These are phyloP conservation scores for Pollenia angustigena DNA, from an alignment of 2,888 invertebrate species.

Conservation along the genomic window DNA sequence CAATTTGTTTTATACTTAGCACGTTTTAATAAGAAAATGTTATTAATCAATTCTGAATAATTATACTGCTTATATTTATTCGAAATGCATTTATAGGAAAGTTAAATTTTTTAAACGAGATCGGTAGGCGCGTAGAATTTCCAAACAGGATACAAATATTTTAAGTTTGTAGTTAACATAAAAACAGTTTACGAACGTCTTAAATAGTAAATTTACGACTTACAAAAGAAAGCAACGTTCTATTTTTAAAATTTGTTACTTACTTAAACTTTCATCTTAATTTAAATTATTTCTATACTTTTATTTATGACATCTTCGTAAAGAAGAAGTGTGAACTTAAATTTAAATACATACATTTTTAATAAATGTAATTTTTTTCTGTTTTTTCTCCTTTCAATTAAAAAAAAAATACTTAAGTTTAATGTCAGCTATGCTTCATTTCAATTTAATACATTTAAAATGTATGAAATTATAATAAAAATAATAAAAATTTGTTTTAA, in stretches of 20 bases:
- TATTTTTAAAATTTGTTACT: not conserved
- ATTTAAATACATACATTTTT: constrained; percentile 12
- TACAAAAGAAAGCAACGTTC: not conserved
- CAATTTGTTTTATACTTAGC: too few species aligned
- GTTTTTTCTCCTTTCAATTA: not conserved
- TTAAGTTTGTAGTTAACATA: too few species aligned
- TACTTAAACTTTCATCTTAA: not conserved
- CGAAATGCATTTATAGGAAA: too few species aligned
- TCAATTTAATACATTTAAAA: constrained; percentile 57
- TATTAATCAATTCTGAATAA: too few species aligned
- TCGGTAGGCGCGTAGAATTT: not conserved
- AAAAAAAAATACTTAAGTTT: constrained; percentile 27
- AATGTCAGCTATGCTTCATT: constrained; percentile 57
- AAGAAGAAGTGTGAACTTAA: constrained; percentile 42
- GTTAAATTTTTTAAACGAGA: not conserved
- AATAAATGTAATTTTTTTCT: not conserved
- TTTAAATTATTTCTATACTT: not conserved
- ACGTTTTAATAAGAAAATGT: too few species aligned
- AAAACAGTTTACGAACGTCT: not conserved
- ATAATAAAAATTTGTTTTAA: constrained; percentile 31
- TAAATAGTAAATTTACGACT: not conserved
- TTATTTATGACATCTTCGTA: constrained; percentile 12
- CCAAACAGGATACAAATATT: not conserved
- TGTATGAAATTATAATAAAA: constrained; percentile 23
- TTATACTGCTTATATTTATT: too few species aligned